These are phyloP conservation scores for Nothocercus julius DNA, from an alignment of 2,113 vertebrate genomes.

Conservation along the genomic window DNA sequence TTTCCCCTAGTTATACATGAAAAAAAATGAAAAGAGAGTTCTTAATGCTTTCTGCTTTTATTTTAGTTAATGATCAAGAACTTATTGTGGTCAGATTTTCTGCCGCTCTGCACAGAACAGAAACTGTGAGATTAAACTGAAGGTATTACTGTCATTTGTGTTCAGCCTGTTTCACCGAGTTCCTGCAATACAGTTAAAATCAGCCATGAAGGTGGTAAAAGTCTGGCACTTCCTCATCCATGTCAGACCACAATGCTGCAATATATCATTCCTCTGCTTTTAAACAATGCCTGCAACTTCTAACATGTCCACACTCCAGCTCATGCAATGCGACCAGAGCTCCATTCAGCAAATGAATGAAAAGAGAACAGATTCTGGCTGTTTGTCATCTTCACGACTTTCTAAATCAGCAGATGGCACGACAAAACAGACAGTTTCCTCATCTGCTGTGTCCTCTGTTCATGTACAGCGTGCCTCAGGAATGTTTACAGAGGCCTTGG, in stretches of 20 bases:
- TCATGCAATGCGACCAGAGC: constrained; percentile 8
- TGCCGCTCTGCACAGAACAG: neutral
- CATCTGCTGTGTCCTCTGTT: constrained; percentile 38
- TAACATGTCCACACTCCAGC: constrained; percentile 24
- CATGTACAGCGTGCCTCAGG: constrained; percentile 24
- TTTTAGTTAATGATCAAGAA: neutral
- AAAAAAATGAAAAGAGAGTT: neutral
- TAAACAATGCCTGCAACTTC: constrained; percentile 4
- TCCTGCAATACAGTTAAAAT: neutral
- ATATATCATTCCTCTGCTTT: constrained; percentile 32
- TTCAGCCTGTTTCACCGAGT: neutral
- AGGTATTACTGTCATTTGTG: neutral
- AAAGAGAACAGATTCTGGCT: constrained; percentile 58
- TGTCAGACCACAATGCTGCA: neutral
- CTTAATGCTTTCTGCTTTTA: neutral
- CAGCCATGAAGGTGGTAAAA: constrained; percentile 27
- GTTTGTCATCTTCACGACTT: constrained; percentile 53
- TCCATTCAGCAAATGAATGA: constrained; percentile 25
- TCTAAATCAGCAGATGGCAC: constrained; percentile 65
- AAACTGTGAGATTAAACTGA: neutral
- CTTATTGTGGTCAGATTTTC: neutral
- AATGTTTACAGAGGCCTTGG: constrained; percentile 20
- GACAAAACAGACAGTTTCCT: constrained; percentile 65
- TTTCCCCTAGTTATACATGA: neutral
- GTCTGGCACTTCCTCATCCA: neutral